Evolutionary conservation across 2,113 vertebrate species (phyloP).

Genomic region (Tychaedon coryphoeus): DNA sequence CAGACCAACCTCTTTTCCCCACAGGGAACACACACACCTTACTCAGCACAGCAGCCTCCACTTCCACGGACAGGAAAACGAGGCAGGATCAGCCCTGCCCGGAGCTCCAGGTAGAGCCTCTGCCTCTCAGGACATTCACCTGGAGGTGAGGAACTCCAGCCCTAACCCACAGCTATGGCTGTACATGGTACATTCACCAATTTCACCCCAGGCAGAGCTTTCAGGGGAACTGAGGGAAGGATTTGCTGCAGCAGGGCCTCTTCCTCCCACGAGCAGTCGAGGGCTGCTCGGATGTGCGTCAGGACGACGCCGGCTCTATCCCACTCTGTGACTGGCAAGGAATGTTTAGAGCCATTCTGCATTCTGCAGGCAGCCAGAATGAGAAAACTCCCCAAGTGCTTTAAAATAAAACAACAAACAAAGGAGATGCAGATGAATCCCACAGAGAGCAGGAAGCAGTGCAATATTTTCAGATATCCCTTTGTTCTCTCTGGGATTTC

Average conservation of each 20-base stretch:
- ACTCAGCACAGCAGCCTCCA: background rate
- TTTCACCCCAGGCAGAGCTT: background rate
- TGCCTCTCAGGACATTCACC: background rate
- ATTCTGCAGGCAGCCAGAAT: background rate
- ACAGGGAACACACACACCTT: background rate
- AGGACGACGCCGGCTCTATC: background rate
- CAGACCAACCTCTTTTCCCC: background rate
- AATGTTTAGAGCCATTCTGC: background rate
- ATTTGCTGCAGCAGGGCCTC: background rate
- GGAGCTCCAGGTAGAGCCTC: background rate
- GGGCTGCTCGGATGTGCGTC: background rate
- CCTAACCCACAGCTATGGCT: background rate
- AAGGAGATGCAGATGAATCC: slow-evolving; percentile 24
- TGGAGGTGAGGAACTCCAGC: background rate
- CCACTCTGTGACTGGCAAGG: background rate
- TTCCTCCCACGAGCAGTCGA: background rate
- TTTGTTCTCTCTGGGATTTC: background rate
- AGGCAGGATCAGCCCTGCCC: background rate
- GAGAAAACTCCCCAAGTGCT: slow-evolving; percentile 6
- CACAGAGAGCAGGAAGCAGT: background rate
- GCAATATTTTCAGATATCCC: background rate
- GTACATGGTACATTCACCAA: background rate
- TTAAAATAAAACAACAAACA: slow-evolving; percentile 42
- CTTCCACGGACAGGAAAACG: background rate
- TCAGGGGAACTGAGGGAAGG: background rate